phyloP scores from a whole-genome alignment of 1,140 invertebrate genomes.

The Lethrus apterus region DNA sequence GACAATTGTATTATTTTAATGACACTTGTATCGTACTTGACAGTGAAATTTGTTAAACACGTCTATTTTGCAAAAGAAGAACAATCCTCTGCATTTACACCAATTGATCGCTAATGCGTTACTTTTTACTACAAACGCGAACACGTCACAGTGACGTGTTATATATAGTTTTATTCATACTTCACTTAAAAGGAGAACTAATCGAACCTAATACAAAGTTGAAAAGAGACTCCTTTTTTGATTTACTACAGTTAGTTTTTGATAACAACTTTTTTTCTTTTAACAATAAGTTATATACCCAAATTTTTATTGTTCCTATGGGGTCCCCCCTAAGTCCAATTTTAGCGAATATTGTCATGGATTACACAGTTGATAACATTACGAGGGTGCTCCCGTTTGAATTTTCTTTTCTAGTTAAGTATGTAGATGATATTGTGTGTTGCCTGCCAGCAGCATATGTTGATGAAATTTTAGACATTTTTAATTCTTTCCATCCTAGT shows the following conservation, averaged over 20 bases:
- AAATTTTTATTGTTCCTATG: background rate
- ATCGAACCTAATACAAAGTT: background rate
- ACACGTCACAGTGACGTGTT: too few species aligned
- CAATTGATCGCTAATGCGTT: too few species aligned
- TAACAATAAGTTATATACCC: too few species aligned
- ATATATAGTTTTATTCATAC: too few species aligned
- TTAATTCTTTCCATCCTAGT: constrained; percentile 1
- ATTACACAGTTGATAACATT: background rate
- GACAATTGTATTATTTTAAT: too few species aligned
- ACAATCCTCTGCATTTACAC: too few species aligned
- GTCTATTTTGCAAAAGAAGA: too few species aligned
- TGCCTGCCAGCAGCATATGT: background rate
- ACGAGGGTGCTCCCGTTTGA: background rate
- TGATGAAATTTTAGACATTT: background rate
- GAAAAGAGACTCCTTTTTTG: background rate
- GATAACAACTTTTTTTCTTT: too few species aligned
- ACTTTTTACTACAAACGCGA: too few species aligned
- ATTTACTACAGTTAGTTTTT: background rate
- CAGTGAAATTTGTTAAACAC: too few species aligned
- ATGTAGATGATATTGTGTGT: constrained; percentile 1
- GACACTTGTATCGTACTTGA: too few species aligned
- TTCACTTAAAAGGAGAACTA: constrained; percentile 1
- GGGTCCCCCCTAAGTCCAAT: background rate
- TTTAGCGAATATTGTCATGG: constrained; percentile 1
- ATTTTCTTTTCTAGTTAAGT: background rate